phyloP scores from a whole-genome alignment of 2,113 vertebrate genomes.

The Hippopotamus amphibius region DNA sequence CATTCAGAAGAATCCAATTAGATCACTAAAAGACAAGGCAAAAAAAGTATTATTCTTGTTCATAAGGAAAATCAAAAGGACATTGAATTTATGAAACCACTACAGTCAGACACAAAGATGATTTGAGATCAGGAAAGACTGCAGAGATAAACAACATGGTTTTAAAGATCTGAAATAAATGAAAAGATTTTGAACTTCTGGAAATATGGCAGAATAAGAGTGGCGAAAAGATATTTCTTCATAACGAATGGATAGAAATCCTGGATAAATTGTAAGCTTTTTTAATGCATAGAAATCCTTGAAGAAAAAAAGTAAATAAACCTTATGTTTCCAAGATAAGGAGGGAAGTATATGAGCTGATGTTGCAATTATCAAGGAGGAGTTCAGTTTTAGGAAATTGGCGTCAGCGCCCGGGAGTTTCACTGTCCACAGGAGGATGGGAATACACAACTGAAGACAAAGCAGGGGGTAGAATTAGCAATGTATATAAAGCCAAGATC shows the following conservation, averaged over 20 bases:
- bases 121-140: constrained; percentile 51
- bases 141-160: constrained; percentile 46
- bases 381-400: not conserved
- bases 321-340: not conserved
- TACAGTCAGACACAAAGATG: not conserved
- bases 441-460: not conserved
- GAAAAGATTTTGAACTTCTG: constrained; percentile 28
- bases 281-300: not conserved
- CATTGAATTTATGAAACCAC: constrained; percentile 41
- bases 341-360: not conserved
- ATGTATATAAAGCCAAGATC: not conserved
- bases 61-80: constrained; percentile 21
- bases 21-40: not conserved
- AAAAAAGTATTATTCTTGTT: not conserved
- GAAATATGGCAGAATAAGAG: not conserved
- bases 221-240: not conserved
- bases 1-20: constrained; percentile 27
- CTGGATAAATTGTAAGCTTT: not conserved
- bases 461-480: too few relatives aligned
- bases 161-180: constrained; percentile 40
- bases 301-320: not conserved
- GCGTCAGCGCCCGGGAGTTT: not conserved
- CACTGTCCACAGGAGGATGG: not conserved
- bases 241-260: not conserved
- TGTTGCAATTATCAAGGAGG: not conserved